Evolutionary conservation across 2,888 invertebrate species (phyloP), one percentile per base, ranked within the genome.

Genomic region (Scaptomyza cyrtandrae): DNA sequence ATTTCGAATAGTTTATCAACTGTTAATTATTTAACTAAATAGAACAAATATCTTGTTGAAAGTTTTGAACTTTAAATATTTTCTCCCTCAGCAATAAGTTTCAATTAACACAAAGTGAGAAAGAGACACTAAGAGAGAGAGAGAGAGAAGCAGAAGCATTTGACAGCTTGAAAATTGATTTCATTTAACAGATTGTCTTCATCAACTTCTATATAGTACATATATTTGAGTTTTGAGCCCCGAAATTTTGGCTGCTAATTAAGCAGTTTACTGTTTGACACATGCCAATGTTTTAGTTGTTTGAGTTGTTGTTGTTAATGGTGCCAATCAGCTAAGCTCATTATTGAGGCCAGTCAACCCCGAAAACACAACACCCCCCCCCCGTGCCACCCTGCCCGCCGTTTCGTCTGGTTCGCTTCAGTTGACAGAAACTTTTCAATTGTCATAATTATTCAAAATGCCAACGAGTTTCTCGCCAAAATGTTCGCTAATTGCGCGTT

Each of bases 381-480:
- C 29, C 29, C 29, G 6, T 27, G 11, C 6, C 14, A 11, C 16
- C 13, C 3, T 19, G 19, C 6, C 4, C 19, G 0, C 5, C 1
- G 44, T 14, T 5, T 10, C 6, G 10, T 9, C 31, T 11, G 10
- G 3, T 16, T 10, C 43, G 44, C 29, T 24, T 54, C 57, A 56
- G 78, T 78, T 77, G 78, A 74, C 80, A 71, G 71, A 64, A 75
- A 84, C 75, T 86, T 82, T 84, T 86, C 82, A 72, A 75, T 84
- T 82, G 81, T 86, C 82, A 87, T 85, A 87, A 83, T 83, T 83
- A 85, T 85, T 85, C 86, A 83, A 82, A 83, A 88, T 76, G 75
- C 74, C 80, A 83, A 73, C 72, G 58, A 70, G 72, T 62, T 55
- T 55, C 66, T 59, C 27, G 53, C 27, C 64, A 64, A 73, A 74